Evolutionary conservation across 2,888 invertebrate genomes (phyloP), one percentile per base, ranked within the genome.

Genomic region (Octonoba sinensis): DNA sequence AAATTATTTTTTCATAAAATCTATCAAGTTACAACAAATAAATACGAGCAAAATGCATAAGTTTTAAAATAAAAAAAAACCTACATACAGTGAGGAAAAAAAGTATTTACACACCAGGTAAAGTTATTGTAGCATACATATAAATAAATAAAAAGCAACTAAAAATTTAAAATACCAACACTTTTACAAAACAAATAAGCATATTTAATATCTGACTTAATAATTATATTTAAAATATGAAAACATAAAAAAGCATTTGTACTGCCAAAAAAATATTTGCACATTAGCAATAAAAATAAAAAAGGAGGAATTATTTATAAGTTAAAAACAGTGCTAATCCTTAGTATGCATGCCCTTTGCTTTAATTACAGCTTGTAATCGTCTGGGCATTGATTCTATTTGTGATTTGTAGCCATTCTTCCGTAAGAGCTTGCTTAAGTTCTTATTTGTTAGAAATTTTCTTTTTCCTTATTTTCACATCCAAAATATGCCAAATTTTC

Each of bases 331-430:
- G 16, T 54, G 54, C 54, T 54, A 54, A 54, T 54, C 16, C 18
- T 54, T 54, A 54, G 54, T 54, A 54, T 54, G 54, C 6, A 15
- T 15, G 54, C 6, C 54, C 11, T 54, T 54, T 54, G 54, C 54
- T 54, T 54, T 18, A 15, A 54, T 54, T 54, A 54, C 54, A 54
- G 6, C 54, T 54, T 54, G 54, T 54, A 54, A 54, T 54, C 54
- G 54, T 54, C 6, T 54, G 54, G 54, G 54, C 54, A 54, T 16
- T 54, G 54, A 54, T 54, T 54, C 54, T n/a, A 15, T 16, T 54
- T n/a, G n/a, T 54, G 54, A 54, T 54, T 54, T 54, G 54, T 54
- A 54, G 54, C 54, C 54, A 11, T 54, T 54, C 54, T 54, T n/a
- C n/a, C n/a, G n/a, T n/a, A n/a, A 16, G 16, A 54, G 54, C 54